Base-by-base conservation (phyloP, 1,140 invertebrate genomes). In the Physella acuta region DNA sequence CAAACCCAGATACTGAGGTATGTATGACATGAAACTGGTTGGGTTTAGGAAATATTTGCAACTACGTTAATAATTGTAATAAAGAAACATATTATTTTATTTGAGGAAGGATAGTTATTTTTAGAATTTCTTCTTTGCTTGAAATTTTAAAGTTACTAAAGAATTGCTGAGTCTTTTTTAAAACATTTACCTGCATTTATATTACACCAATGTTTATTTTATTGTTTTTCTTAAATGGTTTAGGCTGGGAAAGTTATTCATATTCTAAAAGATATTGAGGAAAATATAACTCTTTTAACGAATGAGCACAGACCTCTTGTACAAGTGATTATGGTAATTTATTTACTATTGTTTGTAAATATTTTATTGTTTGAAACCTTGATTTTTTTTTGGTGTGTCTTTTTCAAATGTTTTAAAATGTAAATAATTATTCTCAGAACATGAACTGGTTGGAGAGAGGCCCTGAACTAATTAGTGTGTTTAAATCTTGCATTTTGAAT, bases 401-500 rank as follows among this genome's bases (percentile, higher is more conserved):
- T 55, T 20, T 55, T 14, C 20, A 14, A 24, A 20, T 14, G 20
- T 51, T 55, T 17, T 14, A 20, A 36, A 44, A 26, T 44, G 3
- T 56, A 52, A 17, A 33, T 14, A 58, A 33, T 33, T 16, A 36
- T 63, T 49, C 24, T 17, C 33, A 73, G 69, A 68, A 55, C 44
- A 3, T 74, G 17, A 51, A 68, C 28, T 74, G 73, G 73, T 37
- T 44, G 24, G 37, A 39, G 16, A 67, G 56, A 17, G 51, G 63
- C 3, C 49, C 33, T 16, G 37, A 34, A 34, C 60, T 74, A 5
- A 52, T 71, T 17, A 31, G 55, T 37, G 55, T 59, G 2, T 74
- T 69, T 61, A 68, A 74, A 55, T 71, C 73, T 11, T 66, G 64
- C 20, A 56, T 74, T 8, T 17, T 74, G 14, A 74, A 71, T 28